Percentiles rank a stretch among this genome's conserved stretches.
These are phyloP conservation scores for Pseudotriccus pelzelni DNA, from an alignment of 2,797 vertebrate species.

Conservation along the genomic window DNA sequence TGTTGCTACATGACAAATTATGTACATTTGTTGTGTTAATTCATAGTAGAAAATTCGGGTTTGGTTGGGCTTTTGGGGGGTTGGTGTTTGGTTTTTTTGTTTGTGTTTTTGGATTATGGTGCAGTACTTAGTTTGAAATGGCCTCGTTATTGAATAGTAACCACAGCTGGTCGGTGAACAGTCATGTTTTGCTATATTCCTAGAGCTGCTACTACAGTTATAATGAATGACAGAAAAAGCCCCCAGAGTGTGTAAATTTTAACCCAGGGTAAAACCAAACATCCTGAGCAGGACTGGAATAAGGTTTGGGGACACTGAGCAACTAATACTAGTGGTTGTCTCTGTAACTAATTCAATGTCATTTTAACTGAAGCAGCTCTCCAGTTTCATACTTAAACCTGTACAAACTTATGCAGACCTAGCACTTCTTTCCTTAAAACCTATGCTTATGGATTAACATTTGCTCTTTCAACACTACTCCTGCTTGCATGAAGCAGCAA, in stretches of 20 bases:
- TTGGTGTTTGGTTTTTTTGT: neutral
- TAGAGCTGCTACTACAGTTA: neutral
- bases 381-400: conserved; percentile 4
- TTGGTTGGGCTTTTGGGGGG: neutral
- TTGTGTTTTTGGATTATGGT: neutral
- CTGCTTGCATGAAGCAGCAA: conserved; percentile 52
- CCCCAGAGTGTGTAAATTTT: neutral
- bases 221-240: neutral
- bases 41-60: neutral
- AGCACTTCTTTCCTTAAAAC: conserved; percentile 16
- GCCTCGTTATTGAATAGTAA: neutral
- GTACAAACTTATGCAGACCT: neutral
- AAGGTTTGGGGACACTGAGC: neutral
- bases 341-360: neutral
- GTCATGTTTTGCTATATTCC: neutral
- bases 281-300: neutral
- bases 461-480: conserved; percentile 21
- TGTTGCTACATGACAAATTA: conserved; percentile 15
- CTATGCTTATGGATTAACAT: conserved; percentile 30
- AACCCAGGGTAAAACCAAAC: neutral
- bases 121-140: neutral
- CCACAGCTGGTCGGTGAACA: neutral
- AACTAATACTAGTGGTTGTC: neutral
- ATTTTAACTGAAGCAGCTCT: conserved; percentile 17
- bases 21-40: conserved; percentile 28